Evolutionary conservation across 2,797 vertebrate genomes (phyloP).

Genomic region (Trachurus trachurus): DNA sequence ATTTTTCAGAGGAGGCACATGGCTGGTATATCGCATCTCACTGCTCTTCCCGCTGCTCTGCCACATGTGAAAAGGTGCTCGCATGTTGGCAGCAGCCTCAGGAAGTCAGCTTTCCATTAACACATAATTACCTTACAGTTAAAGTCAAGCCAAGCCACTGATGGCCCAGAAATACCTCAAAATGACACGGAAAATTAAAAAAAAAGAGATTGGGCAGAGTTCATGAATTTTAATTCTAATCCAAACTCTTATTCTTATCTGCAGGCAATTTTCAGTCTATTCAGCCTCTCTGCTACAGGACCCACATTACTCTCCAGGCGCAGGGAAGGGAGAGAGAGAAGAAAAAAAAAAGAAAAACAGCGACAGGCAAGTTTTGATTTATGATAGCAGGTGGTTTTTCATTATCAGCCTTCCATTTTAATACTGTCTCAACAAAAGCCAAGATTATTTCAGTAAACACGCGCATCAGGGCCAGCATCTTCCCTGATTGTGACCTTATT

Average conservation of each 20-base stretch:
- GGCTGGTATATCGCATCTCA: conserved; percentile 26
- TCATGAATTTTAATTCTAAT: conserved; percentile 82
- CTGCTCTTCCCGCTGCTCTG: conserved; percentile 32
- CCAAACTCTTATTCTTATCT: conserved; percentile 77
- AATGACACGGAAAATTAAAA: conserved; percentile 65
- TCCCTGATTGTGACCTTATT: conserved; percentile 47
- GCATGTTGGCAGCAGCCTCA: conserved; percentile 19
- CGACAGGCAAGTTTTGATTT: conserved; percentile 73
- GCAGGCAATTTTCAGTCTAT: conserved; percentile 69
- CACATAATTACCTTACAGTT: conserved; percentile 61
- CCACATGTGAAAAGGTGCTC: conserved; percentile 23
- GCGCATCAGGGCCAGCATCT: conserved; percentile 28
- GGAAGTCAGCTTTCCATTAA: conserved; percentile 65
- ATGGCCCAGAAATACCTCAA: conserved; percentile 67
- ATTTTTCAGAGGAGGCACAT: conserved; percentile 18
- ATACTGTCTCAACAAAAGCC: conserved; percentile 52
- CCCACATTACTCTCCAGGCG: conserved; percentile 52
- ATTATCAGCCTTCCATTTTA: conserved; percentile 66
- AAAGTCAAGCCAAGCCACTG: conserved; percentile 60
- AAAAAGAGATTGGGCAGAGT: conserved; percentile 41
- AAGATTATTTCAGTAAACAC: conserved; percentile 54
- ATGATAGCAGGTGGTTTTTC: conserved; percentile 65
- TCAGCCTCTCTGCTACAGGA: conserved; percentile 49
- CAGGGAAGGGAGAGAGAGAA: background rate
- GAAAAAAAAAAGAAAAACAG: conserved; percentile 21